Conservation (phyloP, 2,797 vertebrate genomes). For the Acanthurus tractus region DNA sequence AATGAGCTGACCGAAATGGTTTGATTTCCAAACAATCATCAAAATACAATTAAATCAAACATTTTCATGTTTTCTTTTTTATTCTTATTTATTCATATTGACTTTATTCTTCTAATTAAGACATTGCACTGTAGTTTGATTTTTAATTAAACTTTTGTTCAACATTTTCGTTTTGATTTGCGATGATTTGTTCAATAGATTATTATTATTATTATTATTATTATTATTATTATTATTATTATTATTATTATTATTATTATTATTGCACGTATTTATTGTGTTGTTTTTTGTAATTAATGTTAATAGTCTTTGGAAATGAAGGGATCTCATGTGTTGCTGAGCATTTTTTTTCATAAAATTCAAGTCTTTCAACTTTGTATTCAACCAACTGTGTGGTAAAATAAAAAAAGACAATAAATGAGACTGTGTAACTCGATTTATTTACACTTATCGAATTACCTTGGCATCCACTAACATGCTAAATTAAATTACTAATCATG, state of each 20-base stretch:
- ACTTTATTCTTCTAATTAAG: constrained; percentile 39
- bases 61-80: constrained; percentile 29
- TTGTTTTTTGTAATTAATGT: constrained; percentile 78
- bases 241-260: constrained; percentile 72
- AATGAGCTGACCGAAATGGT: constrained; percentile 31
- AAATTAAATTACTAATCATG: neutral
- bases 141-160: constrained; percentile 45
- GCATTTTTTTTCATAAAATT: constrained; percentile 64
- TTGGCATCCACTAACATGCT: neutral
- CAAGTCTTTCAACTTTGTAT: constrained; percentile 82
- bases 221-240: constrained; percentile 64
- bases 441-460: neutral
- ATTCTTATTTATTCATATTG: constrained; percentile 44
- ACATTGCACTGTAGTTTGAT: constrained; percentile 64
- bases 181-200: constrained; percentile 32
- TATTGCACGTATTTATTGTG: constrained; percentile 76
- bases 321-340: constrained; percentile 71
- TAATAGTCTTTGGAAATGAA: constrained; percentile 71
- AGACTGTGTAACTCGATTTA: constrained; percentile 44
- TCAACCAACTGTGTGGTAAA: constrained; percentile 80
- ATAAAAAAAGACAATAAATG: constrained; percentile 73
- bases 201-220: constrained; percentile 25
- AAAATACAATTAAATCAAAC: constrained; percentile 31
- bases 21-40: constrained; percentile 4
- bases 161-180: constrained; percentile 44